Conservation (phyloP, 2,797 vertebrate genomes). For the Prunella strophiata region DNA sequence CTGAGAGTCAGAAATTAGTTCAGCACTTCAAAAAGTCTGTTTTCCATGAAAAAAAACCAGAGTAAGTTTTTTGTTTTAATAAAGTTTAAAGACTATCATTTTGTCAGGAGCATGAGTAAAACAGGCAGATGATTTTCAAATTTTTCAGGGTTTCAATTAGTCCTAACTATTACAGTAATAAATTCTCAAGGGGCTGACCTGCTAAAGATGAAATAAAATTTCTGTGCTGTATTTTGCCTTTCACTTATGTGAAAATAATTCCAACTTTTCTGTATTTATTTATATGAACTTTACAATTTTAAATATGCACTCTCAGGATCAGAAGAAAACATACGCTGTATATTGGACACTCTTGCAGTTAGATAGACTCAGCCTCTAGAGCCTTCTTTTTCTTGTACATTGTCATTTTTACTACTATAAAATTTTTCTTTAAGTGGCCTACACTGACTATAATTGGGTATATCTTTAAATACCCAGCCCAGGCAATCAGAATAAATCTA, state of each 20-base stretch:
- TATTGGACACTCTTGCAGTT: not conserved
- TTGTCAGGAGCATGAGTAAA: not conserved
- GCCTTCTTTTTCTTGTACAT: not conserved
- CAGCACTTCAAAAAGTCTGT: not conserved
- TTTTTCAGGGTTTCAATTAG: not conserved
- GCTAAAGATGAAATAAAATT: not conserved
- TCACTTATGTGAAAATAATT: not conserved
- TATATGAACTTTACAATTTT: not conserved
- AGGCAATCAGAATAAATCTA: not conserved
- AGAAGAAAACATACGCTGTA: not conserved
- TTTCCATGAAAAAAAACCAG: not conserved
- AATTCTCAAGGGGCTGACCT: not conserved
- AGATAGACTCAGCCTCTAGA: not conserved
- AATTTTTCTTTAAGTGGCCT: not conserved
- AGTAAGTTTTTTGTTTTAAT: not conserved
- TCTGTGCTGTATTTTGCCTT: not conserved
- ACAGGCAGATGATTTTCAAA: not conserved
- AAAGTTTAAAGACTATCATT: not conserved
- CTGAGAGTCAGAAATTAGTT: not conserved
- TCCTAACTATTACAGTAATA: not conserved
- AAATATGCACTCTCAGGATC: not conserved
- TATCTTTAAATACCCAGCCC: not conserved
- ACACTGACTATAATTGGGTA: not conserved
- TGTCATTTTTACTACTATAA: not conserved
- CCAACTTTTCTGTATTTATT: not conserved